These are phyloP conservation scores for Alauda arvensis DNA, from an alignment of 2,797 vertebrate species.

Conservation along the genomic window DNA sequence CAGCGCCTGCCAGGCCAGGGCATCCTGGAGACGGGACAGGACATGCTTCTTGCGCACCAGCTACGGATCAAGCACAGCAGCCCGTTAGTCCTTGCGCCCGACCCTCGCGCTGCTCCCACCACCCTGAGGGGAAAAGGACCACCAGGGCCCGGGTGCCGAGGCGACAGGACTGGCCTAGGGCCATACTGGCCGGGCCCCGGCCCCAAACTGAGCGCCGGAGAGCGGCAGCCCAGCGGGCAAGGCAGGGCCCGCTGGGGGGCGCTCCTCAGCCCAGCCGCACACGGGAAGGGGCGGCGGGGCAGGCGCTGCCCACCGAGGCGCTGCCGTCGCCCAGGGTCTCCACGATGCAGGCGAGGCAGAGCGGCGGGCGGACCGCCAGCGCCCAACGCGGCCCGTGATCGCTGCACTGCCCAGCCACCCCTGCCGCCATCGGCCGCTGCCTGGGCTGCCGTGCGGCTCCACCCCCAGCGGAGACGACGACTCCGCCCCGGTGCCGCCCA, in stretches of 20 bases:
- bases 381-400: conserved; percentile 78
- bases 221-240: neutral
- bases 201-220: neutral
- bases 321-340: conserved; percentile 77
- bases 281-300: neutral
- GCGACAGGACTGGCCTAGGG: rapidly evolving
- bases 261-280: neutral
- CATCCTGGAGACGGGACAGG: conserved; percentile 63
- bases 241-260: no score
- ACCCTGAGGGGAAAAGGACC: neutral
- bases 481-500: neutral
- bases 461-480: no score
- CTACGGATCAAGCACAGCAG: conserved; percentile 35
- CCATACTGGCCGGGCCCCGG: neutral
- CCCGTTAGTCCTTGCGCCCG: rapidly evolving
- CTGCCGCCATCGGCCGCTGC: neutral
- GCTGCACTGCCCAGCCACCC: conserved; percentile 58
- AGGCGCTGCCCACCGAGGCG: conserved; percentile 70
- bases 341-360: conserved; percentile 84
- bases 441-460: rapidly evolving
- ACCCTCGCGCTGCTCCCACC: neutral
- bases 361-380: conserved; percentile 34
- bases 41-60: conserved; percentile 75
- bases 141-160: neutral
- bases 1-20: conserved; percentile 72